phyloP scores from a whole-genome alignment of 1,140 invertebrate species.

The Hyles euphorbiae region DNA sequence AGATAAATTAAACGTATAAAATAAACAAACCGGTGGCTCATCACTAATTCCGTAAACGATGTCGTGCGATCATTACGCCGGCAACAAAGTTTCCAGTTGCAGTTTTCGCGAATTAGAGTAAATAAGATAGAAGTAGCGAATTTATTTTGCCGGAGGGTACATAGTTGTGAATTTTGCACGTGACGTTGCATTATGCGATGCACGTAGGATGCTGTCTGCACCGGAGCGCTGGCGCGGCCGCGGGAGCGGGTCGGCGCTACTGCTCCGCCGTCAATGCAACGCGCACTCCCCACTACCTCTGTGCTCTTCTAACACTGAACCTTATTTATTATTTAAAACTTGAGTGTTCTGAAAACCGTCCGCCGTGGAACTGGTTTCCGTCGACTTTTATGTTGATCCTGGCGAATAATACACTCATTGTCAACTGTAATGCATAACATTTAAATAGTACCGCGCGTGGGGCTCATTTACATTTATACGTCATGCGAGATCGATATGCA shows the following conservation, averaged over 20 bases:
- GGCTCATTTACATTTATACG: no score
- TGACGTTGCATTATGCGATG: conserved; percentile 63
- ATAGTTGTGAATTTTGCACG: conserved; percentile 71
- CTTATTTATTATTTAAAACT: conserved; percentile 69
- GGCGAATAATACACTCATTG: not conserved
- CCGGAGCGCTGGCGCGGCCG: conserved; percentile 29
- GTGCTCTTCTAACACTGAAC: conserved; percentile 59
- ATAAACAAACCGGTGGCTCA: conserved; percentile 10
- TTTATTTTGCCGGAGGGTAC: conserved; percentile 53
- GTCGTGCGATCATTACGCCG: conserved; percentile 21
- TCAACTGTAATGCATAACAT: no score
- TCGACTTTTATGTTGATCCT: not conserved
- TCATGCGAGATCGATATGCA: conserved; percentile 45
- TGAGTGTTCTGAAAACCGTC: conserved; percentile 46
- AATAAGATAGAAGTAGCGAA: conserved; percentile 68
- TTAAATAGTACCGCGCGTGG: no score
- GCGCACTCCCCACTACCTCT: conserved; percentile 28
- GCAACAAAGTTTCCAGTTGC: conserved; percentile 21
- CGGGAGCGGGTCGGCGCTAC: conserved; percentile 29
- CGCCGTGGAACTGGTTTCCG: conserved; percentile 34
- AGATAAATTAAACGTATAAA: not conserved
- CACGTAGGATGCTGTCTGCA: conserved; percentile 71
- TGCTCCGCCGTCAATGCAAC: conserved; percentile 35
- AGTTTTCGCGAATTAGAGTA: conserved; percentile 55
- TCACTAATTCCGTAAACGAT: conserved; percentile 18